Base-by-base conservation (phyloP, 2,113 vertebrate genomes). In the Passer montanus region DNA sequence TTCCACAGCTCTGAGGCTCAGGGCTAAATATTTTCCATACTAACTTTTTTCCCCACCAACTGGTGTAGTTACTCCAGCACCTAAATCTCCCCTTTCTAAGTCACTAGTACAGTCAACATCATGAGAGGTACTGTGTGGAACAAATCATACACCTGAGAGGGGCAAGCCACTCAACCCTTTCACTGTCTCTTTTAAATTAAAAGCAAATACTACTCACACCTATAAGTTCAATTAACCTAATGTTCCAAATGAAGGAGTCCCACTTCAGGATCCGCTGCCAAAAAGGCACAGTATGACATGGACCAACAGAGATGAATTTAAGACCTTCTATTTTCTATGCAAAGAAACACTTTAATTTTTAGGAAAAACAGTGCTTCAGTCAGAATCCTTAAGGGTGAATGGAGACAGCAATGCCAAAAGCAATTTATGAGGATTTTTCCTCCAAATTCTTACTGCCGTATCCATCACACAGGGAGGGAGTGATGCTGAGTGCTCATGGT, bases 401-500 rank as follows among this genome's bases (percentile, higher is more conserved):
- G 21, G 17, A 83, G 33, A 30, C 19, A 58, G 28, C 24, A 60
- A 79, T 18, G 16, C 19, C n/a, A 66, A 28, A 14, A 76, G 31
- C 19, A 18, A 73, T 15, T 52, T 10, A 11, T 52, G 82, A 62
- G 6, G 21, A 46, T 56, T 85, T 87, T 64, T 7, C 23, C 39
- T 79, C 33, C 43, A 43, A 76, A 44, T 46, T 35, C 39, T 50
- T 50, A 31, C 30, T 35, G 23, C 39, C 0, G 0, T n/a, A 52
- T 19, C n/a, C 37, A 52, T 68, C 2, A 2, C 30, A n/a, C 5
- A 39, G 35, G 30, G 23, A 91, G 1, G 9, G 30, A 83, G 43
- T 0, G 0, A 50, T n/a, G 49, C 31, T 21, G 49, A 87, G 18
- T 23, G 60, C 13, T 5, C 0, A 19, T 13, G 13, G n/a, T 37